These are phyloP conservation scores for Clanis bilineata DNA, from an alignment of 2,888 invertebrate species.

Conservation along the genomic window DNA sequence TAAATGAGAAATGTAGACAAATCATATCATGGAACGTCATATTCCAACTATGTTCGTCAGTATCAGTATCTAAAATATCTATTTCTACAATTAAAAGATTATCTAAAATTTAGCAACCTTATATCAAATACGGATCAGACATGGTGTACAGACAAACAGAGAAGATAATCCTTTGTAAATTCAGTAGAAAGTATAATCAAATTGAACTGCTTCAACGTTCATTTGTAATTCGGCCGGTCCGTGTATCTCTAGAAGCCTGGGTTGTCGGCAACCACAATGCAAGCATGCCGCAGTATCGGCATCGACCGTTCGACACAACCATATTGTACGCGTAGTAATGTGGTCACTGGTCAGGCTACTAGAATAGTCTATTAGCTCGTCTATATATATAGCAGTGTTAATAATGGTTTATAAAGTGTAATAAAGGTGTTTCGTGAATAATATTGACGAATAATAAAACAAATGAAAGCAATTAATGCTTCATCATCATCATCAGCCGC, in stretches of 20 bases:
- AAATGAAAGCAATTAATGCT: too few relatives aligned
- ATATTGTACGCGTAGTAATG: conserved; percentile 8
- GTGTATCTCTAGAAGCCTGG: background rate
- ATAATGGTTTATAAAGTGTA: conserved; percentile 1
- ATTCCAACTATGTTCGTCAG: too few relatives aligned
- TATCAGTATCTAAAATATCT: too few relatives aligned
- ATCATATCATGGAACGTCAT: too few relatives aligned
- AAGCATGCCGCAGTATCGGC: background rate
- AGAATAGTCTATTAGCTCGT: conserved; percentile 18
- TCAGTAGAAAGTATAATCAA: background rate
- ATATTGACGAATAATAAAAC: too few relatives aligned
- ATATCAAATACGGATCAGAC: too few relatives aligned
- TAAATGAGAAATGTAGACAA: too few relatives aligned
- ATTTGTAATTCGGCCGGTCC: background rate
- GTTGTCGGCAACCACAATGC: background rate
- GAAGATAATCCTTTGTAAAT: too few relatives aligned
- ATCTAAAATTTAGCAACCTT: too few relatives aligned
- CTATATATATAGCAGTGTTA: background rate
- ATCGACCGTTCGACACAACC: background rate
- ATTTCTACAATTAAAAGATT: too few relatives aligned
- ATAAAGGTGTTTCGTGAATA: background rate
- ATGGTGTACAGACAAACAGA: too few relatives aligned
- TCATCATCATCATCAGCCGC: too few relatives aligned
- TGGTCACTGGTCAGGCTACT: background rate
- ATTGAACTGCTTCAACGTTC: background rate